phyloP scores from a whole-genome alignment of 1,140 invertebrate species.

The Leptonema lineaticorne region DNA sequence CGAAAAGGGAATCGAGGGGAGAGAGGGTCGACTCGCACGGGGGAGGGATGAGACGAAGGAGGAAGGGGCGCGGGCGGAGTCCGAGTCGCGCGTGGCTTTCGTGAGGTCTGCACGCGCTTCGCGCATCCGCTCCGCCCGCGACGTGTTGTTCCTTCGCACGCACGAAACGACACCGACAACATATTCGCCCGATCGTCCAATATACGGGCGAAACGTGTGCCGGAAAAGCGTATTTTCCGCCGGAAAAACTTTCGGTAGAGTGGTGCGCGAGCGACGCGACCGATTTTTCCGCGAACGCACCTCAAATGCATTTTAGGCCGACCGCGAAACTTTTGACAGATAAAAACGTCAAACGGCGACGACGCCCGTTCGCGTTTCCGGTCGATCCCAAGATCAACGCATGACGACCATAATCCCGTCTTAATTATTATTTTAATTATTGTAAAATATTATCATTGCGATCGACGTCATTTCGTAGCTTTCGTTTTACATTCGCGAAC shows the following conservation, averaged over 20 bases:
- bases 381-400: not conserved
- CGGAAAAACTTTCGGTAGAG: too few species aligned
- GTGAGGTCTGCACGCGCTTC: constrained; percentile 7
- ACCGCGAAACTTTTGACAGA: not conserved
- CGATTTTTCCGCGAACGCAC: too few species aligned
- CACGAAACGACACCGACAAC: constrained; percentile 5
- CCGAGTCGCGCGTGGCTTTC: constrained; percentile 18
- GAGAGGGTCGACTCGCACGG: constrained; percentile 1
- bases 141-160: constrained; percentile 4
- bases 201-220: not conserved
- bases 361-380: not conserved
- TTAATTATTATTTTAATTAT: too few species aligned
- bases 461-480: too few species aligned
- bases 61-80: constrained; percentile 13
- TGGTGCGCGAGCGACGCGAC: too few species aligned
- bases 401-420: not conserved
- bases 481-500: too few species aligned
- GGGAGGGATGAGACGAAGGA: not conserved
- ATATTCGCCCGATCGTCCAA: not conserved
- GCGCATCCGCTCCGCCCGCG: not conserved
- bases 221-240: too few species aligned
- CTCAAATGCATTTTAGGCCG: not conserved
- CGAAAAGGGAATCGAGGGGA: not conserved
- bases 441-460: too few species aligned
- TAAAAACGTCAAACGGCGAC: not conserved